These are phyloP conservation scores for Diadema setosum DNA, from an alignment of 35 echinoderm and acorn worm genomes.

Conservation along the genomic window DNA sequence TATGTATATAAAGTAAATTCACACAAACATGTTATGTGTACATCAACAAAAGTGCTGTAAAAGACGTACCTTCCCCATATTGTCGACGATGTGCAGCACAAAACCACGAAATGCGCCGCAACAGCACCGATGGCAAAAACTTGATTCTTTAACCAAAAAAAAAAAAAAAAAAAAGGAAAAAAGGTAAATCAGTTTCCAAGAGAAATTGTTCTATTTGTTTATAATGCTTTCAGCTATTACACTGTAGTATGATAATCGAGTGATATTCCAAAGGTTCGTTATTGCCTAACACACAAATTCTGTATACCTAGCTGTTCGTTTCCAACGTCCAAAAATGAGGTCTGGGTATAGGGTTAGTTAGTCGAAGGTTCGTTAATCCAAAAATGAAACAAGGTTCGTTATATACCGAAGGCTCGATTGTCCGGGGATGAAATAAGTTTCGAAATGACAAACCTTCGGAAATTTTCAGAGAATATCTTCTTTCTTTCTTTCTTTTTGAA, in stretches of 20 bases:
- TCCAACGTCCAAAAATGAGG: background rate
- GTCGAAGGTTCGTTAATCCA: too few species aligned
- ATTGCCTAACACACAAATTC: background rate
- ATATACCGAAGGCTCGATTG: too few species aligned
- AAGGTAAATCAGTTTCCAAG: background rate
- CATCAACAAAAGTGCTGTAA: too few species aligned
- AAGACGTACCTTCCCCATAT: conserved; percentile 33
- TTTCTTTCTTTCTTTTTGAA: too few species aligned
- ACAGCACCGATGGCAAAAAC: conserved; percentile 52
- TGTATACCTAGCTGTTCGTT: background rate
- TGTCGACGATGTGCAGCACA: conserved; percentile 79
- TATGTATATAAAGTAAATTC: background rate
- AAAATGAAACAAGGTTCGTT: too few species aligned
- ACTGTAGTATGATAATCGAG: background rate
- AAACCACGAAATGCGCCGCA: conserved; percentile 54
- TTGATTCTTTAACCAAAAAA: conserved; percentile 36
- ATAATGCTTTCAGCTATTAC: background rate
- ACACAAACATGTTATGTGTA: too few species aligned
- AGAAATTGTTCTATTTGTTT: background rate
- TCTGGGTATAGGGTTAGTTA: too few species aligned
- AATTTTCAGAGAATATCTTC: too few species aligned
- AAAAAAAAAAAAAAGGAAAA: background rate
- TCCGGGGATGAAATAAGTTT: too few species aligned
- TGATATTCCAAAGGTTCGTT: background rate
- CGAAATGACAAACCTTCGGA: too few species aligned